A percentile compares a stretch with the other conserved stretches of the same genome.
Evolutionary conservation across 2,797 vertebrate species (phyloP).

Genomic region (Epinephelus awoara): DNA sequence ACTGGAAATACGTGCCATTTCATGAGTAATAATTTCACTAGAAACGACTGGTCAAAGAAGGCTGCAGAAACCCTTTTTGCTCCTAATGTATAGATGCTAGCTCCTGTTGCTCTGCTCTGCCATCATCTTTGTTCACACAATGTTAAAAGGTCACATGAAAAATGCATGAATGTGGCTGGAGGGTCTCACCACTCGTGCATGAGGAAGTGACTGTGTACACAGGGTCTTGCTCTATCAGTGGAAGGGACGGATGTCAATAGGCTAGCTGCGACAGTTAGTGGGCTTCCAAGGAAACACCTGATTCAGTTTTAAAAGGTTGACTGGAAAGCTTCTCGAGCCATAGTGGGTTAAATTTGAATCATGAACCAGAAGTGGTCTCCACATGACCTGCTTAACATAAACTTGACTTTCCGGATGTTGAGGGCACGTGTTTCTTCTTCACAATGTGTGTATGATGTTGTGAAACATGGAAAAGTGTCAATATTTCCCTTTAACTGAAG

Average conservation of each 20-base stretch:
- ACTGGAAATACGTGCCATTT: not conserved
- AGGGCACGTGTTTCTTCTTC: not conserved
- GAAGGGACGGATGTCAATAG: conserved; percentile 45
- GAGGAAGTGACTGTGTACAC: conserved; percentile 63
- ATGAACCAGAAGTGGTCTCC: not conserved
- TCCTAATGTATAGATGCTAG: conserved; percentile 58
- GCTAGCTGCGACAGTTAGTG: conserved; percentile 18
- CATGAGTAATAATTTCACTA: conserved; percentile 4
- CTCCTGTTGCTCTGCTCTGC: conserved; percentile 73
- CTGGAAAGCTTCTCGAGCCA: conserved; percentile 17
- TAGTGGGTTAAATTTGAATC: conserved; percentile 1
- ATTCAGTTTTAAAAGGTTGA: conserved; percentile 35
- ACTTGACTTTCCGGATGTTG: not conserved
- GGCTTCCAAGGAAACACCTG: conserved; percentile 25
- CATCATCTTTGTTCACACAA: conserved; percentile 80
- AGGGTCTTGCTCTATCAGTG: conserved; percentile 42
- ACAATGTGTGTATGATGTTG: not conserved
- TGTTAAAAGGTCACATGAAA: conserved; percentile 87
- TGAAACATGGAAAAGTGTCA: not conserved
- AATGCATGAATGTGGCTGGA: conserved; percentile 81
- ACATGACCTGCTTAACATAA: not conserved
- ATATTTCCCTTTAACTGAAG: not conserved
- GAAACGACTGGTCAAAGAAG: conserved; percentile 4
- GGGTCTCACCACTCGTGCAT: conserved; percentile 71
- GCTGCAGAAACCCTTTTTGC: conserved; percentile 37